Conservation (phyloP, 1,140 invertebrate genomes). For the Aleiodes sp. region DNA sequence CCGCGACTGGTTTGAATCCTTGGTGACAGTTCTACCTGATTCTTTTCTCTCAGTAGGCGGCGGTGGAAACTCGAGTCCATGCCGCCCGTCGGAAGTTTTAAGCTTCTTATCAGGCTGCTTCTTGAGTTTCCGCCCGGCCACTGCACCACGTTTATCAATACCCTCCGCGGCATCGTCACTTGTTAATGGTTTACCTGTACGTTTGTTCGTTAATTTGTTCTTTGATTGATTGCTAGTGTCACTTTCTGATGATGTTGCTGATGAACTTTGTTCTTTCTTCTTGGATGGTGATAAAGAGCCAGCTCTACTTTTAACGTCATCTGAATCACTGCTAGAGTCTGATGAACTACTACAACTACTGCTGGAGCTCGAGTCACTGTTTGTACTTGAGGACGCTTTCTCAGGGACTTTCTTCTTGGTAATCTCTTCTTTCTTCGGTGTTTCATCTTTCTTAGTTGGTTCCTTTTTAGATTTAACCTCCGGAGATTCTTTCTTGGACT, state of each 20-base stretch:
- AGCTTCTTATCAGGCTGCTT: slow-evolving; percentile 84
- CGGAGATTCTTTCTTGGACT: slow-evolving; percentile 56
- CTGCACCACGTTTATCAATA: slow-evolving; percentile 45
- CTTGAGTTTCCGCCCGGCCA: slow-evolving; percentile 69
- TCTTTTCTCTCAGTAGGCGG: slow-evolving; percentile 78
- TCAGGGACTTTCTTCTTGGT: slow-evolving; percentile 40
- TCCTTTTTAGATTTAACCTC: slow-evolving; percentile 59
- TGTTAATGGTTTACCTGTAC: slow-evolving; percentile 23
- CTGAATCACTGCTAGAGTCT: slow-evolving; percentile 61
- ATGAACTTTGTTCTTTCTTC: slow-evolving; percentile 52
- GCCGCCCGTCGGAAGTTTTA: slow-evolving; percentile 85
- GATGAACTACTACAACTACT: slow-evolving; percentile 58
- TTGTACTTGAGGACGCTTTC: slow-evolving; percentile 51
- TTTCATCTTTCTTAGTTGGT: slow-evolving; percentile 48
- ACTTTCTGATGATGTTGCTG: slow-evolving; percentile 59
- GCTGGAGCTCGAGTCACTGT: slow-evolving; percentile 45
- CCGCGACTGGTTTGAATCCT: slow-evolving; percentile 55
- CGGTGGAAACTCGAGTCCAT: slow-evolving; percentile 78
- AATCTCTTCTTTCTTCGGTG: slow-evolving; percentile 46
- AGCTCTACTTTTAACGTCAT: slow-evolving; percentile 49
- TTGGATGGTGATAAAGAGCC: slow-evolving; percentile 32
- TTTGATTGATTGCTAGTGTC: slow-evolving; percentile 42
- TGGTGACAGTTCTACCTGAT: slow-evolving; percentile 68
- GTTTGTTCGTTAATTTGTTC: slow-evolving; percentile 30
- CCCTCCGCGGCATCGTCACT: slow-evolving; percentile 35